Evolutionary conservation across 1,140 invertebrate genomes (phyloP).

Genomic region (Calephelis virginiensis): DNA sequence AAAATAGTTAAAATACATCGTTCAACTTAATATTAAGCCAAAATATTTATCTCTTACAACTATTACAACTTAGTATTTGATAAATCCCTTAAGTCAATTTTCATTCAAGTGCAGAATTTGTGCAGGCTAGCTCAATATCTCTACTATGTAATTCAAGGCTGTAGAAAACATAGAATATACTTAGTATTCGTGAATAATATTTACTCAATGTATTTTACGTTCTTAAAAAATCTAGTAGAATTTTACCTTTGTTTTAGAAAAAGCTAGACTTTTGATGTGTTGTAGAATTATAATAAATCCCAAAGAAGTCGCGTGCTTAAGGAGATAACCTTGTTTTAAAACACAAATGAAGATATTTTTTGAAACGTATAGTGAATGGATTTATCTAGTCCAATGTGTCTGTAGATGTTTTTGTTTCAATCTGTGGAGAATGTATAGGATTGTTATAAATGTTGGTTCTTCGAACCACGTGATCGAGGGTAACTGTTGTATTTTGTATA

Average conservation of each 20-base stretch:
- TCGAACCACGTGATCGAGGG: constrained; percentile 19
- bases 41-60: no score
- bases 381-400: constrained; percentile 47
- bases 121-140: no score
- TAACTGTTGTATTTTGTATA: constrained; percentile 16
- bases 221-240: constrained; percentile 48
- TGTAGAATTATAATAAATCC: constrained; percentile 49
- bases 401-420: constrained; percentile 37
- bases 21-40: no score
- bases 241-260: constrained; percentile 56
- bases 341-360: constrained; percentile 72
- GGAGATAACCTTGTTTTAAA: constrained; percentile 51
- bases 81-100: no score
- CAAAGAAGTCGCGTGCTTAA: constrained; percentile 48
- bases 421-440: constrained; percentile 32
- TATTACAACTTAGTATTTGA: no score
- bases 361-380: constrained; percentile 63
- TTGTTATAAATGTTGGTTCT: constrained; percentile 26
- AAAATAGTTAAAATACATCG: no score
- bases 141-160: constrained; percentile 38
- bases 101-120: no score
- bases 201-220: constrained; percentile 47
- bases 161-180: constrained; percentile 44
- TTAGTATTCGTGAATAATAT: constrained; percentile 45
- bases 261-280: constrained; percentile 71